Percentiles rank a stretch among this genome's conserved stretches.
phyloP scores from a whole-genome alignment of 2,797 vertebrate genomes.

The Denticeps clupeoides region DNA sequence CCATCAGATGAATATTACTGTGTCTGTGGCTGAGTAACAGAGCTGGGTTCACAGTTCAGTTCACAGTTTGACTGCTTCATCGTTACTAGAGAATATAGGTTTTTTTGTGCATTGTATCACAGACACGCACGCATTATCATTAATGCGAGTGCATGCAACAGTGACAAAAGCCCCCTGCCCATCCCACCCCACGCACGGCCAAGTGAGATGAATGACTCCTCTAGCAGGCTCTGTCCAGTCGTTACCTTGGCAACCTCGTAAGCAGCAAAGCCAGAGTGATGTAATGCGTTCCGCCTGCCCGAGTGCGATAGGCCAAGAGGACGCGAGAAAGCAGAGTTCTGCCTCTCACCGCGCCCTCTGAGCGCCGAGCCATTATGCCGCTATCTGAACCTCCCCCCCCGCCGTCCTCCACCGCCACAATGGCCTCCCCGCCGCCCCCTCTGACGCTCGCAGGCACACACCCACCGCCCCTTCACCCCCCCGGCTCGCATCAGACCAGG shows the following conservation, averaged over 20 bases:
- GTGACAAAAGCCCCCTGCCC: conserved; percentile 13
- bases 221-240: conserved; percentile 14
- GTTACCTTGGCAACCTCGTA: conserved; percentile 24
- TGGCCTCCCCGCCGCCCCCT: conserved; percentile 10
- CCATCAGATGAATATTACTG: too few relatives aligned
- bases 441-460: conserved; percentile 5
- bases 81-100: too few relatives aligned
- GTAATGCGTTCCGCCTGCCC: conserved; percentile 29
- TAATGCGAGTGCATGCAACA: conserved; percentile 11
- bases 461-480: neutral
- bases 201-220: conserved; percentile 18
- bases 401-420: conserved; percentile 13
- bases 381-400: conserved; percentile 9
- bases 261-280: conserved; percentile 22
- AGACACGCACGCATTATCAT: neutral
- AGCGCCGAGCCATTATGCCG: too few relatives aligned
- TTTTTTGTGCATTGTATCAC: too few relatives aligned
- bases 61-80: too few relatives aligned
- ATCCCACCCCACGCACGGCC: neutral
- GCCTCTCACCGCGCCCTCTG: conserved; percentile 8
- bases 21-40: too few relatives aligned
- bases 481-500: neutral
- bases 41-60: too few relatives aligned
- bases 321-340: conserved; percentile 20
- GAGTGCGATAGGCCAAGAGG: conserved; percentile 19